Evolutionary conservation across 2,797 vertebrate genomes (phyloP), one percentile per base, ranked within the genome.

Genomic region (Anguilla marmorata): DNA sequence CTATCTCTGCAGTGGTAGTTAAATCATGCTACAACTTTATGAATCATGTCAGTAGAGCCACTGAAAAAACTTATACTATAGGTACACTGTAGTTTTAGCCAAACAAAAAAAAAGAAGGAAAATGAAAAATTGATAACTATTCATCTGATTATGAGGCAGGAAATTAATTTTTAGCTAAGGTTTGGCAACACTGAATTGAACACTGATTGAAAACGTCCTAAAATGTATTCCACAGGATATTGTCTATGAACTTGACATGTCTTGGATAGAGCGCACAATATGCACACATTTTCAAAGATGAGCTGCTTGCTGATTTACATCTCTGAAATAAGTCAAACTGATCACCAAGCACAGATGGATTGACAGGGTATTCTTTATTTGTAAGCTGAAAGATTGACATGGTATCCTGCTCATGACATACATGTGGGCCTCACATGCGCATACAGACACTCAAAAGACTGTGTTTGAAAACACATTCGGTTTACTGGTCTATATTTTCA

Each of bases 391-490:
- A 50, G 54, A 56, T 56, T 56, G 54, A 16, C 14, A 12, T 9
- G 58, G 52, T 80, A 82, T 3, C 69, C 83, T 74, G 41, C 88
- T 48, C 11, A 58, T 48, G n/a, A 86, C 12, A n/a, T 14, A 74
- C 63, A 89, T 80, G 69, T 41, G 16, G 45, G 54, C 80, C 80
- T 21, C 80, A 72, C 87, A 84, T 63, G n/a, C 82, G 52, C 41
- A 37, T 45, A 54, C 41, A 72, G 24, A 87, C 54, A 33, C 79
- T 69, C 60, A 72, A 41, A 76, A 41, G 33, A 41, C 74, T 37
- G 33, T 37, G 33, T 37, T 72, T 45, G 33, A 79, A 85, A 48
- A 24, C 66, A 60, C 33, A 84, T 63, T 86, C 84, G 86, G 72
- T 14, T 37, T 37, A 41, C 30, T 0, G 4, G 30, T 27, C n/a